Percentiles rank a stretch among this genome's conserved stretches.
These are phyloP conservation scores for Eulimnadia texana DNA, from an alignment of 1,140 invertebrate species.

Conservation along the genomic window DNA sequence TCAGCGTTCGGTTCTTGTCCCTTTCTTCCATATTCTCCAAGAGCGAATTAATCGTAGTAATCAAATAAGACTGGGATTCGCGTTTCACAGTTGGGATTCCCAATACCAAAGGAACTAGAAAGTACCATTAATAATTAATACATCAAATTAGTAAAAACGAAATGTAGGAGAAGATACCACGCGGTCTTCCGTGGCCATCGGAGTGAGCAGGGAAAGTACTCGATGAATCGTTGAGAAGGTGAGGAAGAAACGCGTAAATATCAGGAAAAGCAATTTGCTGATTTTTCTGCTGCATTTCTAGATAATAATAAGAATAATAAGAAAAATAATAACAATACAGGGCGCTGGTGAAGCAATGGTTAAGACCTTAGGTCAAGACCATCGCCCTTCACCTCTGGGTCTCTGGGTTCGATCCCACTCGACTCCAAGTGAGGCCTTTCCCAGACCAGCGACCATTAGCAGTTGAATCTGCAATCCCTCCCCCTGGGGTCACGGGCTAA, in stretches of 20 bases:
- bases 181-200: slow-evolving; percentile 52
- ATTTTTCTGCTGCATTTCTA: no score
- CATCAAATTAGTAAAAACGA: neutral
- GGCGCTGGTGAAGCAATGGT: no score
- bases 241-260: slow-evolving; percentile 73
- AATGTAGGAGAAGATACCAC: slow-evolving; percentile 42
- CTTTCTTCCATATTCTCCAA: slow-evolving; percentile 58
- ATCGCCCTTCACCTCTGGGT: no score
- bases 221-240: slow-evolving; percentile 60
- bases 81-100: slow-evolving; percentile 79
- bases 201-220: slow-evolving; percentile 63
- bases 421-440: no score
- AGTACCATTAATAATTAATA: slow-evolving; percentile 3
- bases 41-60: slow-evolving; percentile 76
- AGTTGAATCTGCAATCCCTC: no score
- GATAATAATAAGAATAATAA: no score
- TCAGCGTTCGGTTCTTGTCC: slow-evolving; percentile 64
- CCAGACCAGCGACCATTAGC: no score
- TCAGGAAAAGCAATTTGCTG: no score
- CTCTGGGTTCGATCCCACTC: no score
- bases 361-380: no score
- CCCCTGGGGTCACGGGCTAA: no score
- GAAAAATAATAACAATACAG: no score
- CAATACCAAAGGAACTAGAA: slow-evolving; percentile 12
- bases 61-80: slow-evolving; percentile 74